Evolutionary conservation across 2,888 invertebrate species (phyloP), one percentile per base, ranked within the genome.

Genomic region (Lycaena phlaeas): DNA sequence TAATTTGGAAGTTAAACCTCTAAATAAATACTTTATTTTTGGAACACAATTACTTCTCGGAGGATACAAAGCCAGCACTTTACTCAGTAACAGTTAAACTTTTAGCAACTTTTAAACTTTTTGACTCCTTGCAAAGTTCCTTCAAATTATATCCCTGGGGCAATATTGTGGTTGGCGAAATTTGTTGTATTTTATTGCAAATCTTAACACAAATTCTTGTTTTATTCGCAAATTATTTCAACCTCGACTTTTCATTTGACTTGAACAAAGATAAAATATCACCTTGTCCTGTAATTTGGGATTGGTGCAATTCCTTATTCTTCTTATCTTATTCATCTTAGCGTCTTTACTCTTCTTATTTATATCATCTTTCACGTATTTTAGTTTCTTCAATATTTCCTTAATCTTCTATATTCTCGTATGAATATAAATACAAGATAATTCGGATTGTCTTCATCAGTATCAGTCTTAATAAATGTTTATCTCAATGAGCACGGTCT

Each of bases 21-120:
- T 34, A 34, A 34, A 34, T 34, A 34, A 34, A 34, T 34, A 34
- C 22, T 34, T 34, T 34, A 34, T 18, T 18, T 34, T 22, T 11
- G 22, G 11, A 18, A 22, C 17, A 34, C 22, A 34, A 34, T 34
- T n/a, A n/a, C n/a, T n/a, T 34, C 18, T 12, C 18, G 18, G 9
- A 22, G 18, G 9, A 22, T 5, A 22, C 34, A 22, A 34, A 34
- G 18, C 22, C 34, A 34, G 34, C 34, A 34, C 18, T 34, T 34
- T 34, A 34, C 34, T 34, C 34, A 4, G 34, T 34, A 34, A 18
- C 34, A 34, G 18, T 34, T 34, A 34, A 22, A 34, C 22, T 34
- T 31, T 34, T 34, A 34, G 11, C 9, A 34, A 34, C 34, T 34
- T 34, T 34, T 34, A 34, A 34, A 18, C 34, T 18, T 22, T 22